A percentile compares a stretch with the other conserved stretches of the same genome.
Evolutionary conservation across 2,888 invertebrate species (phyloP).

Genomic region (Orthosia gothica): DNA sequence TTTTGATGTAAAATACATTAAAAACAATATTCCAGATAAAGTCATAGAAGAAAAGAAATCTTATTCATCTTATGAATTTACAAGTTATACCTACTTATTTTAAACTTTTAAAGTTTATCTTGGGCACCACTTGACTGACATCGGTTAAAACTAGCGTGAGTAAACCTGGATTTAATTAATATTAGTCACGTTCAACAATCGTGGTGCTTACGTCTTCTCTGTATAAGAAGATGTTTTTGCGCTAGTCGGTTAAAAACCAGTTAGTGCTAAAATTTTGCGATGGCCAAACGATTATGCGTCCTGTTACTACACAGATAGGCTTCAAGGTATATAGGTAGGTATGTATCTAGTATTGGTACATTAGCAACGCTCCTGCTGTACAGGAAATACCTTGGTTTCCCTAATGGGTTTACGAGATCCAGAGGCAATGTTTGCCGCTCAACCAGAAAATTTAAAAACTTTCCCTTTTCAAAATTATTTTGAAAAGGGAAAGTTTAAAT

Average conservation of each 20-base stretch:
- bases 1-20: no score
- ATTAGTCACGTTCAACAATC: background rate
- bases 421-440: background rate
- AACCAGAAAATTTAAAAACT: no score
- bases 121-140: background rate
- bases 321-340: background rate
- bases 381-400: no score
- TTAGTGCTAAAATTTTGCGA: background rate
- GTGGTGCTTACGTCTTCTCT: background rate
- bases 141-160: background rate
- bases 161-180: background rate
- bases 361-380: conserved; percentile 11
- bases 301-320: no score
- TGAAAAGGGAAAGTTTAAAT: background rate
- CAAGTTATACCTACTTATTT: no score
- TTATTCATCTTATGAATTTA: no score
- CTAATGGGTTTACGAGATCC: conserved; percentile 4
- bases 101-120: no score
- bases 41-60: no score
- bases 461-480: no score
- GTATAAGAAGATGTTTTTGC: background rate
- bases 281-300: background rate
- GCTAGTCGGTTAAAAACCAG: no score
- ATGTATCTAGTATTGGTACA: conserved; percentile 28
- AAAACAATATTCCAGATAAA: no score